Conservation (phyloP, 1,140 invertebrate genomes). For the Ectropis grisescens region DNA sequence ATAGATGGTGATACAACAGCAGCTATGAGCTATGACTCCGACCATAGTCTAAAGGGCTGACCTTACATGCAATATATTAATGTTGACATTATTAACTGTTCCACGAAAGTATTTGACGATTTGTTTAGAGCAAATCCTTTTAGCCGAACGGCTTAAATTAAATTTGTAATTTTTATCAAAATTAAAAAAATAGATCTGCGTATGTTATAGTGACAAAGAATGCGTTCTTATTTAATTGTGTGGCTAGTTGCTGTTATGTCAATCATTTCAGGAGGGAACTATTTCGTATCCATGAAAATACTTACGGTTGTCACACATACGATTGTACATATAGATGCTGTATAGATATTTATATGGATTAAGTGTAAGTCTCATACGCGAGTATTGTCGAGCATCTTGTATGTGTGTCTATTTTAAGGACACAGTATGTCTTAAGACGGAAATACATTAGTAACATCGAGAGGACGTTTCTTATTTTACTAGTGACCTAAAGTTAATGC, state of each 20-base stretch:
- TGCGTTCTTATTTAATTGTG: background rate
- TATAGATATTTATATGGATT: slow-evolving; percentile 64
- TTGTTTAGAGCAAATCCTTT: too few species aligned
- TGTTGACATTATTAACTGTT: too few species aligned
- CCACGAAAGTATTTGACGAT: too few species aligned
- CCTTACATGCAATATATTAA: too few species aligned
- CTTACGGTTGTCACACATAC: slow-evolving; percentile 26
- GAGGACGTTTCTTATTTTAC: slow-evolving; percentile 32
- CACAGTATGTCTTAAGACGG: slow-evolving; percentile 53
- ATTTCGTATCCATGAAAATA: slow-evolving; percentile 1
- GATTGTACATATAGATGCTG: slow-evolving; percentile 62
- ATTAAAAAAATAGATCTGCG: too few species aligned
- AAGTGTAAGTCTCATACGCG: slow-evolving; percentile 40
- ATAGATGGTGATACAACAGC: too few species aligned
- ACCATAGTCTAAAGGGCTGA: too few species aligned
- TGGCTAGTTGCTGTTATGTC: too few species aligned
- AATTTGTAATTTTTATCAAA: too few species aligned
- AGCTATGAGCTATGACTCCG: too few species aligned
- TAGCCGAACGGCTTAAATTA: too few species aligned
- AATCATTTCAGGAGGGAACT: background rate
- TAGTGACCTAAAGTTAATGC: background rate
- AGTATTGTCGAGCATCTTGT: slow-evolving; percentile 55
- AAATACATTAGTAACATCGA: slow-evolving; percentile 66
- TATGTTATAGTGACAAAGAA: too few species aligned
- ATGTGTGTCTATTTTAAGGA: slow-evolving; percentile 48